phyloP scores from a whole-genome alignment of 1,140 invertebrate genomes.

The Plectrocnemia conspersa region DNA sequence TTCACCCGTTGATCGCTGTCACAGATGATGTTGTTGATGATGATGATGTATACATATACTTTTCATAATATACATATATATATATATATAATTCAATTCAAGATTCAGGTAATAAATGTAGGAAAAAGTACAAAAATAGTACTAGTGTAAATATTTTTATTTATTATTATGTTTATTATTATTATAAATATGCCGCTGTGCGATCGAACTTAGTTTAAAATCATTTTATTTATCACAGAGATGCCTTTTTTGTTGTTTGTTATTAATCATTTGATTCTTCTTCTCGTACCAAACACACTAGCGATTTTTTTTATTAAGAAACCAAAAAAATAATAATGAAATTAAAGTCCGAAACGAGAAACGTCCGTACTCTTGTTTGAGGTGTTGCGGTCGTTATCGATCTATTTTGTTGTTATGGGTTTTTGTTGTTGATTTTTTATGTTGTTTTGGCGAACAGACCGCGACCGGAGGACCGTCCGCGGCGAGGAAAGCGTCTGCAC shows the following conservation, averaged over 20 bases:
- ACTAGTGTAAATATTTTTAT: conserved; percentile 6
- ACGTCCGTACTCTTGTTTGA: no score
- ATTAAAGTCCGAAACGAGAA: no score
- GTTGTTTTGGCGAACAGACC: no score
- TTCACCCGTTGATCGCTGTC: not conserved
- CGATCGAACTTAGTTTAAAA: not conserved
- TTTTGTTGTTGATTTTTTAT: no score
- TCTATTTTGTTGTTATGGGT: no score
- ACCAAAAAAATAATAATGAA: not conserved
- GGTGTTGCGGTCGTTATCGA: no score
- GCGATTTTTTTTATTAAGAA: not conserved
- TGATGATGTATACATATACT: not conserved
- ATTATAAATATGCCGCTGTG: not conserved
- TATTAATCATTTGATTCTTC: not conserved
- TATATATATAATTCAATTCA: not conserved
- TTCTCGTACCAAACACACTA: not conserved
- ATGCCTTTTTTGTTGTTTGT: not conserved
- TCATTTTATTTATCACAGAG: conserved; percentile 1
- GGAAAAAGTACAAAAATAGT: conserved; percentile 23
- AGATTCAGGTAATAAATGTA: conserved; percentile 7
- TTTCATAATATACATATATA: not conserved
- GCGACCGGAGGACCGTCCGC: not conserved
- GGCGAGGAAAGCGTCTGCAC: not conserved
- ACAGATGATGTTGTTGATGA: no score
- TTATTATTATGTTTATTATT: conserved; percentile 2